Evolutionary conservation across 2,888 invertebrate genomes (phyloP), one percentile per base, ranked within the genome.

Genomic region (Sphaeridia pumilis): DNA sequence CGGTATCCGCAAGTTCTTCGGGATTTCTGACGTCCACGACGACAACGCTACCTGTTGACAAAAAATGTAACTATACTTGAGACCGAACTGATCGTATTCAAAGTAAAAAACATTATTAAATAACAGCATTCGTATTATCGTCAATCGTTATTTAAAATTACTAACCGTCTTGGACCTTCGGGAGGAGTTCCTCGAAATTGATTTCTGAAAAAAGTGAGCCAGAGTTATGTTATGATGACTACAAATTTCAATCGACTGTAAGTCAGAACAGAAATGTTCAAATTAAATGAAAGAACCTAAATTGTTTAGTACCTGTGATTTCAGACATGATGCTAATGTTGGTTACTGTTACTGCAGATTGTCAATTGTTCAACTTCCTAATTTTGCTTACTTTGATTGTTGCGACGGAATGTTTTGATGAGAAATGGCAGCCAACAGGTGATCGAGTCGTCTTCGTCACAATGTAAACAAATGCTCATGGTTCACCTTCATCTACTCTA

Each of bases 21-120:
- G 54, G 54, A 41, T 65, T 64, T 48, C 65, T 47, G n/a, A 66
- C 65, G 46, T 66, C 65, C n/a, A 65, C 42, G 5, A 65, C 52
- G 22, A 62, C 49, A 31, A 63, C 27, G 2, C 51, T 42, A 20
- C 55, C 59, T 61, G 28, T 17, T 36, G 24, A 46, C 36, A 35
- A 20, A 24, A 28, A 44, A 10, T 22, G 10, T 35, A 38, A 43
- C 26, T 27, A 4, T 31, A 31, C 31, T 10, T 14, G 14, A 7
- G 31, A 7, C 31, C 7, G 31, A 31, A 31, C 10, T 14, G n/a
- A n/a, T n/a, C n/a, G n/a, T n/a, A n/a, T 14, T 14, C 10, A 14
- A 31, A 31, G 14, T 31, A 31, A 31, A 14, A 31, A 31, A 31
- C 31, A 31, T 31, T 31, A 31, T 10, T 31, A 31, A 31, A 31